Base-by-base conservation (phyloP, 2,113 vertebrate species). In the Caloenas nicobarica region DNA sequence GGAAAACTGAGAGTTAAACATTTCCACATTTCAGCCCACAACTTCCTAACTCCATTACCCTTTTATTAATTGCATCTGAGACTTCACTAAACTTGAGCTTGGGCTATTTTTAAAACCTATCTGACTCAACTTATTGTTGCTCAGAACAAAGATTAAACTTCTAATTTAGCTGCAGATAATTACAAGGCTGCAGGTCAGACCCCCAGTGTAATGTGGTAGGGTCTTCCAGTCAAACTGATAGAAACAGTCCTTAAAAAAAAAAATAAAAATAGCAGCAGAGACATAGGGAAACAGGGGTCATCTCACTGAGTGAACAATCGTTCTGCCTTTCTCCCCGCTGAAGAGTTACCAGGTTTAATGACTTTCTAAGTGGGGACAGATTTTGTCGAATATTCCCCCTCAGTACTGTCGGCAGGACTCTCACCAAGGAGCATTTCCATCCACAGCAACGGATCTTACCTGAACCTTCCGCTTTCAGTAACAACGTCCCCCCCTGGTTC, bases 141-240 rank as follows among this genome's bases (percentile, higher is more conserved):
- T 85, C 81, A 93, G 96, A 96, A 96, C 93, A 94, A 97, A 97
- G 97, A 97, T 95, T 96, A 93, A 95, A 94, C 94, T 97, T 79
- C 95, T 96, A 95, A 97, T 97, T 97, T 96, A 96, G 95, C 95
- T 89, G 95, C 44, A 93, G 97, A 96, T 96, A 97, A 97, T 97
- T 96, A 91, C 66, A 34, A 92, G 53, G 73, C 96, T 96, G 86
- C 89, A 91, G 94, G 96, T 96, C 96, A 96, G 89, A 53, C 93
- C 95, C 81, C 89, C 21, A 2, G 94, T 66, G 96, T 93, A 92
- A 94, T 31, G 13, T 7, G 22, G 42, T 15, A 58, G 80, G 95
- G 82, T 93, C 92, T 94, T 88, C 66, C 81, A 73, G 62, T 58
- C 85, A 85, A 91, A 91, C 64, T 36, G 68, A 91, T 3, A 92